These are phyloP conservation scores for Phalangium opilio DNA, from an alignment of 2,888 invertebrate genomes.

Conservation along the genomic window DNA sequence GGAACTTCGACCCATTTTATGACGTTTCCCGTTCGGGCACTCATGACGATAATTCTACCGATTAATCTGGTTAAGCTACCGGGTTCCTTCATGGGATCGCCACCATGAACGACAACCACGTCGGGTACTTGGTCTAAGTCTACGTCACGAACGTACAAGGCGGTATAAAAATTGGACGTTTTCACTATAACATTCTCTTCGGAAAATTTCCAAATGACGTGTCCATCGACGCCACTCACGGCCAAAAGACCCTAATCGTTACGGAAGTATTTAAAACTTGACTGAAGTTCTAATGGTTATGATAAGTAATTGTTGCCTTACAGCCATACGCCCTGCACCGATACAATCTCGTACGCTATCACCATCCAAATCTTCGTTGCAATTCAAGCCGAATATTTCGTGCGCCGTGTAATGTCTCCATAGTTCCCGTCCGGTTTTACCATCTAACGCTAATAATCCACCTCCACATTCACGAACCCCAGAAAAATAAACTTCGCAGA, in stretches of 20 bases:
- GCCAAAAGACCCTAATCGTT: conserved; percentile 38
- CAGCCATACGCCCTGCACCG: conserved; percentile 54
- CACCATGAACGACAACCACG: conserved; percentile 46
- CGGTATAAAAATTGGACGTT: conserved; percentile 43
- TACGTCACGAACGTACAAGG: conserved; percentile 51
- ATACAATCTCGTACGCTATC: conserved; percentile 57
- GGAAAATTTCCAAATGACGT: conserved; percentile 46
- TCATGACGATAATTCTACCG: conserved; percentile 51
- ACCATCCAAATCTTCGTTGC: conserved; percentile 49
- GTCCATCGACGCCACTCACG: conserved; percentile 49
- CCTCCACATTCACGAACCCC: conserved; percentile 48
- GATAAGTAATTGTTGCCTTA: conserved; percentile 30
- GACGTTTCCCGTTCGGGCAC: conserved; percentile 49
- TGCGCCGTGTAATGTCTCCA: conserved; percentile 59
- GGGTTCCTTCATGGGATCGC: conserved; percentile 35
- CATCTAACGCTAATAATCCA: conserved; percentile 59
- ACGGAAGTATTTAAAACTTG: too few relatives aligned
- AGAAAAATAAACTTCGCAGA: conserved; percentile 47
- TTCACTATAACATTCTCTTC: conserved; percentile 16
- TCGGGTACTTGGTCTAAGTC: conserved; percentile 51
- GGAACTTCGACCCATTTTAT: conserved; percentile 40
- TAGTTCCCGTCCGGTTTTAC: conserved; percentile 48
- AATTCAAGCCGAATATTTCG: conserved; percentile 55
- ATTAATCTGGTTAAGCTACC: conserved; percentile 35
- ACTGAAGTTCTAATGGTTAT: too few relatives aligned